Percentiles rank a stretch among this genome's conserved stretches.
These are phyloP conservation scores for Drosophila prostipennis DNA, from an alignment of 2,888 invertebrate genomes.

Conservation along the genomic window DNA sequence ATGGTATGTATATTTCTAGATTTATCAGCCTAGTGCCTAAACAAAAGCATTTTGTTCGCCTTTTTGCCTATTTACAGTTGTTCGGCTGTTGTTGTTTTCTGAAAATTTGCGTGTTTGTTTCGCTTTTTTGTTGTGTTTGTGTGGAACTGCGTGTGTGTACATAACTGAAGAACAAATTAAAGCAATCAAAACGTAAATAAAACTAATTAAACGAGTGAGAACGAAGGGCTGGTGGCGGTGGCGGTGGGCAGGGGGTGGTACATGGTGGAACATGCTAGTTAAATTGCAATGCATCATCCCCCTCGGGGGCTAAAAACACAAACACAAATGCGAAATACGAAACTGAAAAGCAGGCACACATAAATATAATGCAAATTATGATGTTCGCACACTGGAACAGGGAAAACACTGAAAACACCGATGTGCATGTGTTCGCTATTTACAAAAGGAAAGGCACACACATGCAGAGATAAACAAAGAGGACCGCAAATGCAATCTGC, in stretches of 20 bases:
- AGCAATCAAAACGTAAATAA: conserved; percentile 69
- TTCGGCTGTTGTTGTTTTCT: conserved; percentile 28
- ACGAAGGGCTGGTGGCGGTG: conserved; percentile 21
- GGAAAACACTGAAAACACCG: background rate
- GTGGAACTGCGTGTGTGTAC: conserved; percentile 47
- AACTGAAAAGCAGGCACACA: conserved; percentile 19
- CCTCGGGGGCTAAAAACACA: conserved; percentile 17
- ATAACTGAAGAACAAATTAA: conserved; percentile 71
- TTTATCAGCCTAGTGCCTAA: conserved; percentile 37
- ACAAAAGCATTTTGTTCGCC: conserved; percentile 41
- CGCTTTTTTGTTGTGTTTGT: conserved; percentile 34
- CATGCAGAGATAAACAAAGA: conserved; percentile 33
- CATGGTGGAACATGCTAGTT: conserved; percentile 53
- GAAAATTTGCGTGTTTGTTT: conserved; percentile 20
- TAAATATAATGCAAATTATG: conserved; percentile 44
- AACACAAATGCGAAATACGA: conserved; percentile 7
- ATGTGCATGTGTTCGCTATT: conserved; percentile 37
- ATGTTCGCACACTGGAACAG: conserved; percentile 18
- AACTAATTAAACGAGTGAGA: conserved; percentile 65
- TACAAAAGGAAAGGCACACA: conserved; percentile 52
- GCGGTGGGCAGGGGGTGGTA: conserved; percentile 2
- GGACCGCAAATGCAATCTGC: conserved; percentile 71
- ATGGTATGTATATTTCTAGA: conserved; percentile 10
- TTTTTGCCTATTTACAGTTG: conserved; percentile 64
- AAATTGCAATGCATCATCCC: conserved; percentile 40